Conservation (phyloP, 1,140 invertebrate species). For the Leucophenga varia region DNA sequence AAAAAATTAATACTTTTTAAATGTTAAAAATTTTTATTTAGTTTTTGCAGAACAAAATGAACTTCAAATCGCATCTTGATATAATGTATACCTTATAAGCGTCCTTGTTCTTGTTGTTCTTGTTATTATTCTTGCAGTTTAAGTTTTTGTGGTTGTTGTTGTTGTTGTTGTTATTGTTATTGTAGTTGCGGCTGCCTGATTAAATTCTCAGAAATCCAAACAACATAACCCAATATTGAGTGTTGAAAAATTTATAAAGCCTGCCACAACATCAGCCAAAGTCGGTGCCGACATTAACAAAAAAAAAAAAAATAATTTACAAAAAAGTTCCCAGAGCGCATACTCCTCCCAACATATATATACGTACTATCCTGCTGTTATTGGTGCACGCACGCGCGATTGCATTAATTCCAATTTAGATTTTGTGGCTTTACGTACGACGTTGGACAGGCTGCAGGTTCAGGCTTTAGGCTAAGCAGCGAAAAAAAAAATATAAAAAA, state of each 20-base stretch:
- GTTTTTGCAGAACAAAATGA: too few relatives aligned
- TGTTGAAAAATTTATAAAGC: background rate
- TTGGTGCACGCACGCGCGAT: background rate
- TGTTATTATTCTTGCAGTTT: too few relatives aligned
- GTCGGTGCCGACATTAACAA: background rate
- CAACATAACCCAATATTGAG: slow-evolving; percentile 1
- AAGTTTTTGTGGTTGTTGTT: too few relatives aligned
- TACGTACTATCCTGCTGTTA: too few relatives aligned
- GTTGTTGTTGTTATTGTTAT: background rate
- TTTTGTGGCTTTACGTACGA: background rate
- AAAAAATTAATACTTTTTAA: too few relatives aligned
- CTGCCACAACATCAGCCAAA: background rate
- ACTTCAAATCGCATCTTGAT: too few relatives aligned
- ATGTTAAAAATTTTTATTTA: too few relatives aligned
- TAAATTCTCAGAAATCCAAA: background rate
- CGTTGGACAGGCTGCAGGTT: background rate
- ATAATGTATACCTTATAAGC: too few relatives aligned
- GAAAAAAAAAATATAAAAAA: background rate
- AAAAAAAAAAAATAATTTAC: too few relatives aligned
- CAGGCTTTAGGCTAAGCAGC: background rate
- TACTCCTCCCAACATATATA: too few relatives aligned
- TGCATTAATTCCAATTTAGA: slow-evolving; percentile 4
- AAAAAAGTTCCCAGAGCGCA: background rate
- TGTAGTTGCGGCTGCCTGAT: background rate
- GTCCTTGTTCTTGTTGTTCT: too few relatives aligned